Conservation (phyloP, 2,797 vertebrate species). For the Enteromius afrohamiltoni region DNA sequence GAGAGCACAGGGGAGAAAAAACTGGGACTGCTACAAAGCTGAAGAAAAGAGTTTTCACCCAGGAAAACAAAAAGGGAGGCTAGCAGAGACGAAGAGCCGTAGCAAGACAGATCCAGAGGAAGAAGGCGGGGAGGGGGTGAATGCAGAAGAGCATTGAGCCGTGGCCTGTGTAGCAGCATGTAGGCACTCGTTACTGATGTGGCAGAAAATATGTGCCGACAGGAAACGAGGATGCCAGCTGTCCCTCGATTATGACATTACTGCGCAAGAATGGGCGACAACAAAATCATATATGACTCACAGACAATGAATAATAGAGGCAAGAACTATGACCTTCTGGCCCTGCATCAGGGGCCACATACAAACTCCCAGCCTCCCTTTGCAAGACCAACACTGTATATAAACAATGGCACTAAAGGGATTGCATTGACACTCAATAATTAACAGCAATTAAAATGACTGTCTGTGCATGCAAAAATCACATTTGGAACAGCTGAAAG, state of each 20-base stretch:
- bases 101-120: slow-evolving; percentile 17
- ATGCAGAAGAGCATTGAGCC: slow-evolving; percentile 63
- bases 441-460: slow-evolving; percentile 38
- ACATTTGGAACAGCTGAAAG: slow-evolving; percentile 43
- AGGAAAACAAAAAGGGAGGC: slow-evolving; percentile 1
- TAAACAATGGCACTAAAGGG: slow-evolving; percentile 28
- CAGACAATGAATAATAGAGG: slow-evolving; percentile 32
- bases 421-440: slow-evolving; percentile 25
- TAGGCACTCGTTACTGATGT: slow-evolving; percentile 76
- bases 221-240: slow-evolving; percentile 77
- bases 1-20: background rate
- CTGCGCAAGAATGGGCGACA: slow-evolving; percentile 68
- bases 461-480: slow-evolving; percentile 15
- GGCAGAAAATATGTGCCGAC: slow-evolving; percentile 75
- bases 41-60: background rate
- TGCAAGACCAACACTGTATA: background rate
- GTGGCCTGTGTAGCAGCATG: slow-evolving; percentile 67
- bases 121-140: background rate
- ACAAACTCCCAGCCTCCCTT: background rate
- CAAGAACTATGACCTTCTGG: slow-evolving; percentile 38
- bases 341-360: background rate
- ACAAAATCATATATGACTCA: slow-evolving; percentile 44
- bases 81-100: background rate
- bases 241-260: slow-evolving; percentile 74
- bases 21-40: slow-evolving; percentile 7